phyloP scores from a whole-genome alignment of 2,113 vertebrate genomes.

The cat (Felis catus) region F.catus_Fca126_mat1.0 CM031413.1:56087501-56088000 shows the following conservation, averaged over 20 bases:
- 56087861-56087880: background rate
- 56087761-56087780: background rate
- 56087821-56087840: background rate
- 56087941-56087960: background rate
- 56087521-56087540: background rate
- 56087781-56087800: fast-evolving
- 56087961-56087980: too few relatives aligned
- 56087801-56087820: background rate
- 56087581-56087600: background rate
- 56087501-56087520: background rate
- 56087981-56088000: background rate
- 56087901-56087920: background rate
- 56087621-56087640: too few relatives aligned
- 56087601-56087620: too few relatives aligned
- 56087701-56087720: background rate
- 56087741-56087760: background rate
- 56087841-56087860: background rate
- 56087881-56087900: background rate
- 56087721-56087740: background rate
- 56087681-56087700: fast-evolving
- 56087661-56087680: background rate
- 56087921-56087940: background rate
- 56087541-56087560: background rate
- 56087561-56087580: background rate
- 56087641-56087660: background rate